Evolutionary conservation across 2,888 invertebrate genomes (phyloP).

Genomic region (Agrochola lota): DNA sequence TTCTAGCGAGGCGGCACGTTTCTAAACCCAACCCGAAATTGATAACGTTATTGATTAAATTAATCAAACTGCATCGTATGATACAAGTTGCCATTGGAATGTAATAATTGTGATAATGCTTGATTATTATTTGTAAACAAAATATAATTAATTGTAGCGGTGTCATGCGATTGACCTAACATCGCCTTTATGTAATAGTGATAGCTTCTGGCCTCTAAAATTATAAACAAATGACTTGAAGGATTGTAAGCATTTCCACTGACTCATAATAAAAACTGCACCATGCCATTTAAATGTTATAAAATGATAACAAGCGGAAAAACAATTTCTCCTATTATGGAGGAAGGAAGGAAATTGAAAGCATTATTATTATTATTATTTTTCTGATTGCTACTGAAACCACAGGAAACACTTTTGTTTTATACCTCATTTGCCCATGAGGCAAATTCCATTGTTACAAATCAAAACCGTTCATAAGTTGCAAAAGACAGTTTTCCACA

Average conservation of each 20-base stretch:
- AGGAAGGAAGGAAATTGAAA: neutral
- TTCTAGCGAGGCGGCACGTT: no score
- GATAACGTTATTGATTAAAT: constrained; percentile 34
- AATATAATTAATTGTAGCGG: constrained; percentile 19
- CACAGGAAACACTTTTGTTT: neutral
- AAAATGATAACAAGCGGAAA: neutral
- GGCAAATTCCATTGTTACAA: neutral
- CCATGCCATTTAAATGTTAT: neutral
- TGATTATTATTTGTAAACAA: constrained; percentile 17
- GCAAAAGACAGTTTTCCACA: neutral
- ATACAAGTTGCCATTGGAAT: constrained; percentile 9
- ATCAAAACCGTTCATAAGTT: neutral
- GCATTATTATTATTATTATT: neutral
- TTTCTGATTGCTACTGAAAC: neutral
- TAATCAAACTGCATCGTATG: constrained; percentile 31
- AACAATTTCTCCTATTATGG: neutral
- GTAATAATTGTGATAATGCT: constrained; percentile 14
- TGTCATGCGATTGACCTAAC: constrained; percentile 14
- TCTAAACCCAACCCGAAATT: neutral
- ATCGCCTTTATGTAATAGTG: constrained; percentile 18
- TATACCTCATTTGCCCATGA: neutral
- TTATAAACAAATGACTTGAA: neutral
- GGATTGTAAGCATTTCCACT: neutral
- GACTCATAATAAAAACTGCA: neutral
- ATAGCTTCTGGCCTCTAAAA: constrained; percentile 11